phyloP scores from a whole-genome alignment of 2,888 invertebrate species.

The Acronicta alni region DNA sequence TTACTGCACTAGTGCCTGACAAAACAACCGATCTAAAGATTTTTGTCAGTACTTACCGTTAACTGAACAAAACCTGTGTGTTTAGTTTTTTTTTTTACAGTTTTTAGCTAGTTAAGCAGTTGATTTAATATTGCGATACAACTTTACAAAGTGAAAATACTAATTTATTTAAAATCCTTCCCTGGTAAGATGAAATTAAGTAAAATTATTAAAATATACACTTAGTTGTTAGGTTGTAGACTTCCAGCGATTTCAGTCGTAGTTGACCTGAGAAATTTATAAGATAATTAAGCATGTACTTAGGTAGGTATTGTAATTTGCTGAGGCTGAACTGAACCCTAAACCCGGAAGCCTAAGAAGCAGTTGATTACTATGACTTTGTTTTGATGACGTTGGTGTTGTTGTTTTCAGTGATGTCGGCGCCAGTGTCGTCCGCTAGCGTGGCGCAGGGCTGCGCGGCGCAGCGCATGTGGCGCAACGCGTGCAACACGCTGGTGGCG shows the following conservation, averaged over 20 bases:
- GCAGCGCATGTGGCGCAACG: slow-evolving; percentile 79
- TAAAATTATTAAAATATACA: too few species aligned
- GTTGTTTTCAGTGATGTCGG: slow-evolving; percentile 41
- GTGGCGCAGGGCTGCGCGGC: slow-evolving; percentile 76
- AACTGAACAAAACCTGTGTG: background rate
- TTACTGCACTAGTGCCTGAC: background rate
- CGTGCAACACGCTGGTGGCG: slow-evolving; percentile 74
- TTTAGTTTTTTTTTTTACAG: background rate
- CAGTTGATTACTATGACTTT: too few species aligned
- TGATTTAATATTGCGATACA: background rate
- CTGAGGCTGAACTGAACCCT: too few species aligned
- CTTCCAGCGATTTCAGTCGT: too few species aligned
- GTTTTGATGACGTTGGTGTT: background rate
- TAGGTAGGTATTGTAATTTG: too few species aligned
- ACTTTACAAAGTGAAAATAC: too few species aligned
- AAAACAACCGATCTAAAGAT: slow-evolving; percentile 17
- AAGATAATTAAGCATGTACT: too few species aligned
- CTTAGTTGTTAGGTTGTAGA: too few species aligned
- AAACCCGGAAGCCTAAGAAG: too few species aligned
- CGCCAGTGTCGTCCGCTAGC: slow-evolving; percentile 60
- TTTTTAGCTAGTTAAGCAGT: slow-evolving; percentile 1
- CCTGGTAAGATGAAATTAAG: too few species aligned
- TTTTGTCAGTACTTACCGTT: slow-evolving; percentile 4
- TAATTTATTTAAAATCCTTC: too few species aligned
- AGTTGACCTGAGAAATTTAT: too few species aligned